These are phyloP conservation scores for Trilocha varians DNA, from an alignment of 2,888 invertebrate genomes.

Conservation along the genomic window DNA sequence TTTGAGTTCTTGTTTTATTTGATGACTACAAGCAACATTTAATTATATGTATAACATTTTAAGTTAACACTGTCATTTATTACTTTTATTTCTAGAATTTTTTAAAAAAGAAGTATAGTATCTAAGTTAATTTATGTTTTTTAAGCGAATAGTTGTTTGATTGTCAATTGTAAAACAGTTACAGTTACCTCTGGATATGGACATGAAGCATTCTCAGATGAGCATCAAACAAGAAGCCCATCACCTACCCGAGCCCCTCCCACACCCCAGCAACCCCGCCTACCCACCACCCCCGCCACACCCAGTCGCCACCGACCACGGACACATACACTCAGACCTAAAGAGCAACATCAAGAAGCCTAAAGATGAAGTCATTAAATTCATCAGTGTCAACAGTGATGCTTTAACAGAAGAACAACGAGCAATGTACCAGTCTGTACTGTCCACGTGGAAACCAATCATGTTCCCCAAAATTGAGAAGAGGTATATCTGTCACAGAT, in stretches of 20 bases:
- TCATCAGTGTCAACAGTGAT: slow-evolving; percentile 50
- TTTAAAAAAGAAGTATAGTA: too few species aligned
- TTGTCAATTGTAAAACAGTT: too few species aligned
- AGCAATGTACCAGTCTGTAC: slow-evolving; percentile 61
- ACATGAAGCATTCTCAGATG: too few species aligned
- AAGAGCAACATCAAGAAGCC: slow-evolving; percentile 4
- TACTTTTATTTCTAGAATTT: too few species aligned
- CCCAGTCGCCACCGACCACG: not conserved
- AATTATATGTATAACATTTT: too few species aligned
- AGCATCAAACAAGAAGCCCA: not conserved
- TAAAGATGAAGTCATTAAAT: slow-evolving; percentile 36
- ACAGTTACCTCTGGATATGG: too few species aligned
- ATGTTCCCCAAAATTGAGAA: slow-evolving; percentile 47
- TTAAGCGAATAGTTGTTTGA: too few species aligned
- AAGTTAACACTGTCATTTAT: too few species aligned
- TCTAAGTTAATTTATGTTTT: too few species aligned
- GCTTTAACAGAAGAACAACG: slow-evolving; percentile 50
- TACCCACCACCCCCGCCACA: not conserved
- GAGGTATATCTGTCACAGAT: slow-evolving; percentile 54
- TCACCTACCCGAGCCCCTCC: not conserved
- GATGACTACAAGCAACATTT: too few species aligned
- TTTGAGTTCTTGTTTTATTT: too few species aligned
- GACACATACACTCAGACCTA: too few species aligned
- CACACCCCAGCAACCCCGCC: not conserved
- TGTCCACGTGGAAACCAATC: slow-evolving; percentile 56